These are phyloP conservation scores for Hystrix brachyura DNA, from an alignment of 2,113 vertebrate genomes.

Conservation along the genomic window DNA sequence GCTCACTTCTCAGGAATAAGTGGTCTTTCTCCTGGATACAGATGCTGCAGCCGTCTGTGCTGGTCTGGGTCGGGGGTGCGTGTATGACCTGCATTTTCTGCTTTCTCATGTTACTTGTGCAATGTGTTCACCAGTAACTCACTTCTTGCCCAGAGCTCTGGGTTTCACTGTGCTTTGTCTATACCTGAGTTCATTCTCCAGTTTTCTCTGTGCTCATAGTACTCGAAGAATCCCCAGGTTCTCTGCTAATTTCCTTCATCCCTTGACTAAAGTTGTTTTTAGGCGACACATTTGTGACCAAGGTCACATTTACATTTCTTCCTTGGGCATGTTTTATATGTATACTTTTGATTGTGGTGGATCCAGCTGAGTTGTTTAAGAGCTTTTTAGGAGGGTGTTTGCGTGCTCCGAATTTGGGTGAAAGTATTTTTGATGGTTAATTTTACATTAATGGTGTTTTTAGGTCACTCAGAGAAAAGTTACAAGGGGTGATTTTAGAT, in stretches of 20 bases:
- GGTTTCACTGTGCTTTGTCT: slow-evolving; percentile 79
- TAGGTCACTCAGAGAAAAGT: slow-evolving; percentile 58
- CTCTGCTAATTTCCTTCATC: slow-evolving; percentile 21
- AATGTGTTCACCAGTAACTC: slow-evolving; percentile 80
- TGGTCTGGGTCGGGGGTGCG: slow-evolving; percentile 81
- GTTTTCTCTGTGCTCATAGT: slow-evolving; percentile 27
- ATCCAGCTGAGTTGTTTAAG: neutral
- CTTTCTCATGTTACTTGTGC: slow-evolving; percentile 90
- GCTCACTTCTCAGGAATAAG: slow-evolving; percentile 51
- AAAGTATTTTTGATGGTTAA: slow-evolving; percentile 41
- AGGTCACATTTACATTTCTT: slow-evolving; percentile 85
- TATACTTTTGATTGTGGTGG: slow-evolving; percentile 49
- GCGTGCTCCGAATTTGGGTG: slow-evolving; percentile 16
- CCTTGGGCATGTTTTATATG: slow-evolving; percentile 37
- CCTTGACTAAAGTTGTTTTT: slow-evolving; percentile 52
- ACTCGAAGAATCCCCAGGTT: slow-evolving; percentile 47
- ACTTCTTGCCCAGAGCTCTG: slow-evolving; percentile 67
- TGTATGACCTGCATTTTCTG: slow-evolving; percentile 90
- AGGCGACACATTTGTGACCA: slow-evolving; percentile 73
- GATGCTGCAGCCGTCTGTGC: slow-evolving; percentile 79
- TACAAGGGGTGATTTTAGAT: slow-evolving; percentile 61
- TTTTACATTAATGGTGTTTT: slow-evolving; percentile 66
- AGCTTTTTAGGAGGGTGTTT: slow-evolving; percentile 47
- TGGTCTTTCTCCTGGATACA: slow-evolving; percentile 58
- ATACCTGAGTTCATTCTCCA: slow-evolving; percentile 59